phyloP scores from a whole-genome alignment of 2,797 vertebrate species.

The Bucorvus abyssinicus region DNA sequence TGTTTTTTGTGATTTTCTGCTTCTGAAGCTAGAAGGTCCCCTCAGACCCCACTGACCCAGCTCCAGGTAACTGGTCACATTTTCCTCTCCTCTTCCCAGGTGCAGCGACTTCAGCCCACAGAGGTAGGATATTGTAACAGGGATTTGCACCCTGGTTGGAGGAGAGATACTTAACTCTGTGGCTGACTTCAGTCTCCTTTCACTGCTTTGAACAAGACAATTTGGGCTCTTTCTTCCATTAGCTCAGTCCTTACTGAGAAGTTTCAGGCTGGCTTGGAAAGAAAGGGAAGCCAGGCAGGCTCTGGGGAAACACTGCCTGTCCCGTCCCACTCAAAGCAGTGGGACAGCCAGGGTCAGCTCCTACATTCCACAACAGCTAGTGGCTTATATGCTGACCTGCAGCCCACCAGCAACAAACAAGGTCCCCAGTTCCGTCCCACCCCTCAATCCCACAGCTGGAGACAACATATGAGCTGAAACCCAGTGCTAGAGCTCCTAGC shows the following conservation, averaged over 20 bases:
- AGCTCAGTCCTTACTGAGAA: neutral
- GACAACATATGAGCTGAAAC: neutral
- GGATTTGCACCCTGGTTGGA: neutral
- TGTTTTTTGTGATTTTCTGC: neutral
- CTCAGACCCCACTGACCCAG: neutral
- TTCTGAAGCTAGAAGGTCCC: neutral
- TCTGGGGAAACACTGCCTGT: neutral
- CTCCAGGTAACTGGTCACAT: neutral
- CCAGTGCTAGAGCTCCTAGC: no score
- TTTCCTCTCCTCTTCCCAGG: neutral
- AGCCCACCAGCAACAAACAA: neutral
- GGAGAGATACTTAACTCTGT: accelerated
- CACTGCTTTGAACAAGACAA: neutral
- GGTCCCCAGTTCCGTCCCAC: neutral
- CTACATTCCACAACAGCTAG: neutral
- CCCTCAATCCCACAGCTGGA: neutral
- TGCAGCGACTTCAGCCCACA: neutral
- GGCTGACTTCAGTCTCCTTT: neutral
- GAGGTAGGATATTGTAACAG: accelerated
- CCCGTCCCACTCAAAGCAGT: accelerated
- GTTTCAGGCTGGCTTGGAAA: neutral
- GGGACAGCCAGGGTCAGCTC: neutral
- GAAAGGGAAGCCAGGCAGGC: neutral
- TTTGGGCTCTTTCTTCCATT: neutral
- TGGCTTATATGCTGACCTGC: neutral